A percentile compares a stretch with the other conserved stretches of the same genome.
Conservation (phyloP, 2,113 vertebrate species). For the Nothoprocta perdicaria region DNA sequence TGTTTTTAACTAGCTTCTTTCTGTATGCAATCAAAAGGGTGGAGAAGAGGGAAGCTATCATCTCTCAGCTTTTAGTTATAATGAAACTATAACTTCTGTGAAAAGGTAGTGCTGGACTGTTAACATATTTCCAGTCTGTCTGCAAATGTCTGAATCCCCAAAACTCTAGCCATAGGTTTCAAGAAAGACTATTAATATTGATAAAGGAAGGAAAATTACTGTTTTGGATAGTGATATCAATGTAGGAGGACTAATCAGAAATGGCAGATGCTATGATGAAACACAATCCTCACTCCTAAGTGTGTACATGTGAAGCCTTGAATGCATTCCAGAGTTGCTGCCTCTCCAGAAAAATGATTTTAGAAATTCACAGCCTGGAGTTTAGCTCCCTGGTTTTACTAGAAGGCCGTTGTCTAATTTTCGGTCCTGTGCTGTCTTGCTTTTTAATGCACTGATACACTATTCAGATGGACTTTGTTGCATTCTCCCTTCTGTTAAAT, state of each 20-base stretch:
- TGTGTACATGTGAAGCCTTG: background rate
- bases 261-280: background rate
- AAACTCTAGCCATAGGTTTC: background rate
- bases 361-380: background rate
- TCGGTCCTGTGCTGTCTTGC: background rate
- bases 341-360: background rate
- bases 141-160: background rate
- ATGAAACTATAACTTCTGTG: background rate
- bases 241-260: background rate
- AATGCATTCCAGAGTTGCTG: background rate
- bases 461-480: background rate
- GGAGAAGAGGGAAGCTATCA: background rate
- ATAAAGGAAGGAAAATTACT: background rate
- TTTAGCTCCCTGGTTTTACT: background rate
- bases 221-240: background rate
- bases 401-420: background rate
- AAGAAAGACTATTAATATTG: background rate
- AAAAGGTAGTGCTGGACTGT: background rate
- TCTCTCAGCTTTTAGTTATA: background rate
- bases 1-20: background rate
- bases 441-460: background rate
- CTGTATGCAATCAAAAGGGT: background rate
- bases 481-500: background rate
- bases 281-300: accelerated
- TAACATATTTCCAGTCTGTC: background rate